Percentiles rank a stretch among this genome's conserved stretches.
phyloP scores from a whole-genome alignment of 1,140 invertebrate species.

The Ips nitidus region DNA sequence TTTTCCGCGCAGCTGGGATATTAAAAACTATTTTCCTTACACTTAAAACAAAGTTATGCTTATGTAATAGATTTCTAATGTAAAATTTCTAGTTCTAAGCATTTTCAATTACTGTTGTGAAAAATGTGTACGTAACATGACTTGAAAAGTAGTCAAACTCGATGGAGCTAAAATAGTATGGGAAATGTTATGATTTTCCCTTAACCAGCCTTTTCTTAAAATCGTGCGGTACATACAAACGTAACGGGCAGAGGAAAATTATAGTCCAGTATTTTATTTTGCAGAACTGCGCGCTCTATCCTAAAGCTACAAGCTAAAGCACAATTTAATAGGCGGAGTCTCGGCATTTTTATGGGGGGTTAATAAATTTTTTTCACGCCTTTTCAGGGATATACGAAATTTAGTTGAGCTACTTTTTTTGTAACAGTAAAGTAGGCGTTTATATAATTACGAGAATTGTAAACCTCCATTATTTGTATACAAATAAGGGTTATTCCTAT shows the following conservation, averaged over 20 bases:
- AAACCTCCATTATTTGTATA: too few relatives aligned
- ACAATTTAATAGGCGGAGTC: slow-evolving; percentile 36
- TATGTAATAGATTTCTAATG: too few relatives aligned
- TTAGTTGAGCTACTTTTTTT: neutral
- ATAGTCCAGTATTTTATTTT: slow-evolving; percentile 42
- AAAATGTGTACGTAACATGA: too few relatives aligned
- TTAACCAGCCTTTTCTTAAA: slow-evolving; percentile 39
- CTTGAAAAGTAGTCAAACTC: slow-evolving; percentile 10
- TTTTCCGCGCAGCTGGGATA: neutral
- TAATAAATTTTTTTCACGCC: slow-evolving; percentile 30
- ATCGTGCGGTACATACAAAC: slow-evolving; percentile 44
- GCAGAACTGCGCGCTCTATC: slow-evolving; percentile 25
- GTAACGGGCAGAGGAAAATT: slow-evolving; percentile 36
- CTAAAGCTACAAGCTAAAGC: slow-evolving; percentile 34
- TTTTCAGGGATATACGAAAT: slow-evolving; percentile 16
- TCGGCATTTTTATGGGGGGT: slow-evolving; percentile 27
- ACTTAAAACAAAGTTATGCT: neutral
- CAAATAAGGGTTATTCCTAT: too few relatives aligned
- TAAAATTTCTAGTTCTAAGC: too few relatives aligned
- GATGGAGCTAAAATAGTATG: slow-evolving; percentile 19
- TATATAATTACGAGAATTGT: too few relatives aligned
- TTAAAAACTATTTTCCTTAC: slow-evolving; percentile 1
- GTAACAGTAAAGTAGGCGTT: neutral
- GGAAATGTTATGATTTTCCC: slow-evolving; percentile 39
- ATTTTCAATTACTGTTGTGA: too few relatives aligned